Evolutionary conservation across 2,888 invertebrate species (phyloP).

Genomic region (Stramonita haemastoma): DNA sequence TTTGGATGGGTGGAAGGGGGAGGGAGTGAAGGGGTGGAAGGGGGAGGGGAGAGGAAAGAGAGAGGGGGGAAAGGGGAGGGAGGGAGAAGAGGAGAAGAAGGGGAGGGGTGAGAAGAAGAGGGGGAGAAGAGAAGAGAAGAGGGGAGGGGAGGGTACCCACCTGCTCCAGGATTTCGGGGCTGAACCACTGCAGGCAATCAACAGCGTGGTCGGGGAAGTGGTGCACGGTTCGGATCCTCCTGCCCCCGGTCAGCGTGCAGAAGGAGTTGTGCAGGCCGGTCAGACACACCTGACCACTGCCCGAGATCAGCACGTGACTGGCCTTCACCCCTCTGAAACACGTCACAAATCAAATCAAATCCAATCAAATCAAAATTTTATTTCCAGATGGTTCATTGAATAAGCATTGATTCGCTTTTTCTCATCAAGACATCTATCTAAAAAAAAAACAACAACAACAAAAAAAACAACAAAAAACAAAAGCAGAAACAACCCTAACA

Average conservation of each 20-base stretch:
- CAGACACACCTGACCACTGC: conserved; percentile 85
- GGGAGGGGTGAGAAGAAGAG: neutral
- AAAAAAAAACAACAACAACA: too few species aligned
- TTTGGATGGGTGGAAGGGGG: too few species aligned
- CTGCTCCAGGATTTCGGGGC: conserved; percentile 93
- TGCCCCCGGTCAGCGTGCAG: conserved; percentile 85
- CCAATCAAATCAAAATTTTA: too few species aligned
- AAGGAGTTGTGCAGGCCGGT: conserved; percentile 89
- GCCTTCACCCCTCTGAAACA: conserved; percentile 86
- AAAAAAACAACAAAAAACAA: too few species aligned
- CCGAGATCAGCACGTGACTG: conserved; percentile 89
- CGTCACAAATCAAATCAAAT: too few species aligned
- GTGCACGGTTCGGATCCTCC: conserved; percentile 84
- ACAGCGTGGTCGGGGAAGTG: conserved; percentile 86
- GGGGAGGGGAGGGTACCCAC: conserved; percentile 73
- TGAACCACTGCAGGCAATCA: conserved; percentile 91
- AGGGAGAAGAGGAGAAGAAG: neutral
- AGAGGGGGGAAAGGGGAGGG: neutral
- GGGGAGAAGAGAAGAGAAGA: neutral
- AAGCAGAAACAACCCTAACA: too few species aligned
- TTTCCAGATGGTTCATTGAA: too few species aligned
- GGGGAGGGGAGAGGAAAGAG: neutral
- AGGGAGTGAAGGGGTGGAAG: too few species aligned
- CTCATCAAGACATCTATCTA: too few species aligned
- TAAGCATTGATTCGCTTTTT: too few species aligned